Evolutionary conservation across 2,888 invertebrate genomes (phyloP).

Genomic region (Lobophora halterata): DNA sequence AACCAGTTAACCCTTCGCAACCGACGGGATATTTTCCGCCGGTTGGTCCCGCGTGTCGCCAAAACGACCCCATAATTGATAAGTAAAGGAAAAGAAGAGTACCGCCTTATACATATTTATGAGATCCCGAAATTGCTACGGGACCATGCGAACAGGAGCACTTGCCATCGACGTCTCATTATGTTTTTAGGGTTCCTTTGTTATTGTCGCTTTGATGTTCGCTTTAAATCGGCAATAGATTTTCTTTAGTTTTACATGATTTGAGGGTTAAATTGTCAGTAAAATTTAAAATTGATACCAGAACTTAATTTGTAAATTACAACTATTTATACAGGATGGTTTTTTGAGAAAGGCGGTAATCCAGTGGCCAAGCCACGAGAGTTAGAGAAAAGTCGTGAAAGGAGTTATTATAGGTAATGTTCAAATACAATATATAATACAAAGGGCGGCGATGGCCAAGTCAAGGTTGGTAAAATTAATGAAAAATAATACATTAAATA

Average conservation of each 20-base stretch:
- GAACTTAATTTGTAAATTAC: neutral
- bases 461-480: no score
- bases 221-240: slow-evolving; percentile 63
- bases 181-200: slow-evolving; percentile 76
- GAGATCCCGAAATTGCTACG: slow-evolving; percentile 75
- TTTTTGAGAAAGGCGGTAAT: no score
- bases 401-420: no score
- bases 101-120: slow-evolving; percentile 78
- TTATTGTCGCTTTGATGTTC: slow-evolving; percentile 74
- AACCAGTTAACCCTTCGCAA: slow-evolving; percentile 65
- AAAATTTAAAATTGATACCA: slow-evolving; percentile 16
- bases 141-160: slow-evolving; percentile 76
- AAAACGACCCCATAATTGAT: slow-evolving; percentile 80
- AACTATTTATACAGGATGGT: slow-evolving; percentile 11
- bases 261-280: slow-evolving; percentile 41
- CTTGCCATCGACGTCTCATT: slow-evolving; percentile 75
- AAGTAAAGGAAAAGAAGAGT: slow-evolving; percentile 80
- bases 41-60: slow-evolving; percentile 61
- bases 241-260: slow-evolving; percentile 57
- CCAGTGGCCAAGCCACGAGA: no score
- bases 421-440: no score
- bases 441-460: no score
- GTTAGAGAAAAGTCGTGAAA: no score
- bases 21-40: slow-evolving; percentile 53
- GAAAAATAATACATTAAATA: neutral